phyloP scores from a whole-genome alignment of 2,888 invertebrate genomes.

The Eilema depressum region DNA sequence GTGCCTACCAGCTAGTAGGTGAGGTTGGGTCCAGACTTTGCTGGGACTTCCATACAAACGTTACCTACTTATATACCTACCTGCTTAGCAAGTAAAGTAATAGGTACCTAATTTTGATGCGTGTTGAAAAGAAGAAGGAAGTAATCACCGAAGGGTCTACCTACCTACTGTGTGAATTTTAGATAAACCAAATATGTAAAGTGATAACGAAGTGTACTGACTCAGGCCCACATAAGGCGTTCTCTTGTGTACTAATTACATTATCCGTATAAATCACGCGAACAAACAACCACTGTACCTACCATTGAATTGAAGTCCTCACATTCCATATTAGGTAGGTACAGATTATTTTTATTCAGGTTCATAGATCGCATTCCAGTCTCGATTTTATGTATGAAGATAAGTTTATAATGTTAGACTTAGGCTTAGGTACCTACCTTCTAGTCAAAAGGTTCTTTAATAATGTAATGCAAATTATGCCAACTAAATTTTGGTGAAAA shows the following conservation, averaged over 20 bases:
- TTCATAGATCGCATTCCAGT: not conserved
- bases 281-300: slow-evolving; percentile 10
- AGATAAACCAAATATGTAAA: slow-evolving; percentile 1
- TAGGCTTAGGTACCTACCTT: too few relatives aligned
- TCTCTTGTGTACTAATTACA: slow-evolving; percentile 12
- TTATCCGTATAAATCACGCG: slow-evolving; percentile 18
- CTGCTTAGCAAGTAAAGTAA: too few relatives aligned
- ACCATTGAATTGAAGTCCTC: not conserved
- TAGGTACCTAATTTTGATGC: too few relatives aligned
- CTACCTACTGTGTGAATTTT: not conserved
- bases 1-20: too few relatives aligned
- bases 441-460: too few relatives aligned
- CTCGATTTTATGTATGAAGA: not conserved
- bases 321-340: not conserved
- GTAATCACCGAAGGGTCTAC: not conserved
- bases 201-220: slow-evolving; percentile 18
- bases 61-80: too few relatives aligned
- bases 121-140: not conserved
- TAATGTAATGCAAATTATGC: too few relatives aligned
- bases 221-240: slow-evolving; percentile 15
- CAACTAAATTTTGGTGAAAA: too few relatives aligned
- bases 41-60: too few relatives aligned
- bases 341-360: slow-evolving; percentile 2
- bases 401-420: too few relatives aligned
- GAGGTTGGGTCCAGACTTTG: too few relatives aligned